A percentile compares a stretch with the other conserved stretches of the same genome.
Conservation (phyloP, 1,140 invertebrate genomes). For the Papilio aristodemus region DNA sequence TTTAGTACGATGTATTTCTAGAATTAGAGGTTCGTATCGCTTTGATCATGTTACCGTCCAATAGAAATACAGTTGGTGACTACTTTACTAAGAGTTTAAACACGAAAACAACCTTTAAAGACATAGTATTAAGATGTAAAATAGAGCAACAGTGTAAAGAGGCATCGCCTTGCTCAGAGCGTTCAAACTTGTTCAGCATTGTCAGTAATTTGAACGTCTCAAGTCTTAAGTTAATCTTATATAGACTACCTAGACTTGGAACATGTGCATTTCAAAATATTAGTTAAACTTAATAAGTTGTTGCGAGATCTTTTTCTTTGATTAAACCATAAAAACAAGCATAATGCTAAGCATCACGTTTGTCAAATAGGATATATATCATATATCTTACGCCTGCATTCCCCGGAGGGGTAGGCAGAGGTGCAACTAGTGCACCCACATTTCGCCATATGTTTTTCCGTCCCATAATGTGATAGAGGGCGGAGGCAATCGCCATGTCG, state of each 20-base stretch:
- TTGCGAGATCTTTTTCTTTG: neutral
- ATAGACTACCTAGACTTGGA: neutral
- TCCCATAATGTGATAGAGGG: too few relatives aligned
- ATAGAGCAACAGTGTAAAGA: conserved; percentile 31
- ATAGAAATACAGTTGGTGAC: conserved; percentile 36
- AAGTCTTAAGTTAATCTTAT: conserved; percentile 26
- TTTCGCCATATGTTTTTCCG: too few relatives aligned
- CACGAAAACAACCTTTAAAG: conserved; percentile 3
- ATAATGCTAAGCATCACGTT: too few relatives aligned
- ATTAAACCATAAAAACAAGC: conserved; percentile 18
- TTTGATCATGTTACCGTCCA: conserved; percentile 49
- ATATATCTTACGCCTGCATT: too few relatives aligned
- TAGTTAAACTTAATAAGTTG: too few relatives aligned
- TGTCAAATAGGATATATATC: too few relatives aligned
- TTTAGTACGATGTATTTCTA: conserved; percentile 40
- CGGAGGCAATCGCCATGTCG: too few relatives aligned
- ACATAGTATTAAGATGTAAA: conserved; percentile 5
- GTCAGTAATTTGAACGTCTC: conserved; percentile 42
- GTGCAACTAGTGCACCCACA: too few relatives aligned
- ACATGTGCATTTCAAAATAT: conserved; percentile 9
- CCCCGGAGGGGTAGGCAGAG: too few relatives aligned
- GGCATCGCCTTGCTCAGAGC: conserved; percentile 44
- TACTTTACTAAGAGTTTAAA: neutral
- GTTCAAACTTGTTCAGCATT: conserved; percentile 32
- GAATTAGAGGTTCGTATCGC: conserved; percentile 45